Base-by-base conservation (phyloP, 2,797 vertebrate species). In the Myripristis murdjan region DNA sequence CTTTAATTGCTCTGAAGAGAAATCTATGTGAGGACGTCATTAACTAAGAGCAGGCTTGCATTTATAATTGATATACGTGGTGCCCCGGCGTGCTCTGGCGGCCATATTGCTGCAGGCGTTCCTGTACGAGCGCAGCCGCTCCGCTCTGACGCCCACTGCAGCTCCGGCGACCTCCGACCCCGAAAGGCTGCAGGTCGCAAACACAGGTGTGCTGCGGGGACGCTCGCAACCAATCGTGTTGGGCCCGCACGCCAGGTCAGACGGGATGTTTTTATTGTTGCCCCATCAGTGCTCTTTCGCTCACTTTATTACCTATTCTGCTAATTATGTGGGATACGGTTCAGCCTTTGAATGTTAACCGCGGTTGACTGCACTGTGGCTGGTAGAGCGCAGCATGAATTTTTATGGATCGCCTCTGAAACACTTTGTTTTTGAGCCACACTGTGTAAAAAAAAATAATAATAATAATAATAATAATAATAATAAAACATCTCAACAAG, bases 1-100 rank as follows among this genome's bases (percentile, higher is more conserved):
- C 82, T 75, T 83, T 87, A 91, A 86, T 89, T 89, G 79, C 81
- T 87, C 69, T 83, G 73, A 81, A 89, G 77, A 81, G 67, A 75
- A 78, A 86, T 79, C 60, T 28, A 49, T 67, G 78, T 48, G 71
- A 82, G 83, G 85, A 88, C 82, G 74, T 89, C 78, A 87, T 91
- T 88, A 91, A 89, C 86, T 64, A 90, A 89, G 75, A 86, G 57
- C 33, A 22, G 48, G 66, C 77, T 66, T 75, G 64, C 59, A 70
- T 87, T 70, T 66, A 70, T 87, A 93, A 90, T 89, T 91, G 79
- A 88, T 81, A 83, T 53, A 47, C 71, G 55, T 43, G n/a, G 33
- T 85, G 79, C 79, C 75, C 76, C 87, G 3, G 0, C 39, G 16
- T 69, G 63, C 63, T 76, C 63, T 62, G 81, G 48, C 59, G 31